Evolutionary conservation across 2,888 invertebrate species (phyloP).

Genomic region (Netelia inedita): DNA sequence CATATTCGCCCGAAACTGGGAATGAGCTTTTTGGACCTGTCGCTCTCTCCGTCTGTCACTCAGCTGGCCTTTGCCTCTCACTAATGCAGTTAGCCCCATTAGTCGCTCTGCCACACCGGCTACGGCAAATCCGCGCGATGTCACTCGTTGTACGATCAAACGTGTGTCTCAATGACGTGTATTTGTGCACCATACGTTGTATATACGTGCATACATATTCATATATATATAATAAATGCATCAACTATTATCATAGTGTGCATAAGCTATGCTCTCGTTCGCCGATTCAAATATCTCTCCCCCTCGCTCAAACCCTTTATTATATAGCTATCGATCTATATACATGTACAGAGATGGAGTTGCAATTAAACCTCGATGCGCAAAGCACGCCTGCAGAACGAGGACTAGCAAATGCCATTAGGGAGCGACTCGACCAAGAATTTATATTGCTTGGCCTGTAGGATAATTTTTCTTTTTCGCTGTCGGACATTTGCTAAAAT

Average conservation of each 20-base stretch:
- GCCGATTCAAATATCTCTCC: conserved; percentile 21
- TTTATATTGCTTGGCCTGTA: conserved; percentile 7
- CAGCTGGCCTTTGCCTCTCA: conserved; percentile 32
- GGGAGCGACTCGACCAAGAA: neutral
- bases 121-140: neutral
- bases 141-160: conserved; percentile 29
- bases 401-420: conserved; percentile 35
- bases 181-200: conserved; percentile 19
- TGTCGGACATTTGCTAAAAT: neutral
- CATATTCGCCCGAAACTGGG: conserved; percentile 9
- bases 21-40: conserved; percentile 49
- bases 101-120: conserved; percentile 12
- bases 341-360: neutral
- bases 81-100: conserved; percentile 43
- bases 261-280: conserved; percentile 27
- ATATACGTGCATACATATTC: neutral
- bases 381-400: neutral
- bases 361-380: conserved; percentile 20
- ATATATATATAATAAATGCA: conserved; percentile 8
- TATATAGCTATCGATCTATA: neutral
- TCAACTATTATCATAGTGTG: conserved; percentile 30
- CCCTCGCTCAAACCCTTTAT: neutral
- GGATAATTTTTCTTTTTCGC: conserved; percentile 14
- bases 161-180: neutral
- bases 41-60: conserved; percentile 43